Evolutionary conservation across 2,113 vertebrate genomes (phyloP).

Genomic region (Crotalus tigris): DNA sequence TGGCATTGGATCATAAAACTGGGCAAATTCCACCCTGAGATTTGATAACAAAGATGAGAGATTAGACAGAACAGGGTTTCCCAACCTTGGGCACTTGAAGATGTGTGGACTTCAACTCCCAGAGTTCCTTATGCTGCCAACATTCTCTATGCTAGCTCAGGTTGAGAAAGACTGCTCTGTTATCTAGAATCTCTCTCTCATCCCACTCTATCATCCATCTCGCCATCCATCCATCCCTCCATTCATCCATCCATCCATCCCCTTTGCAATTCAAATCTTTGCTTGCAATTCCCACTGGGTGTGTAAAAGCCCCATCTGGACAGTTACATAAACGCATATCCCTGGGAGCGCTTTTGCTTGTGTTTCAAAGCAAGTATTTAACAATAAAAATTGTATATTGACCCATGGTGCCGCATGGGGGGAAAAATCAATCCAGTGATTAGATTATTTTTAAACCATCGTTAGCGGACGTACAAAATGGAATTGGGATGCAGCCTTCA

Average conservation of each 20-base stretch:
- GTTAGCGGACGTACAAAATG: not conserved
- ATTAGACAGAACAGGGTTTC: not conserved
- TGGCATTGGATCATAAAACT: not conserved
- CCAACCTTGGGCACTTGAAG: not conserved
- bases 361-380: not conserved
- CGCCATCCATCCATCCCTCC: not conserved
- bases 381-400: constrained; percentile 6
- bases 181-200: not conserved
- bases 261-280: not conserved
- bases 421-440: not conserved
- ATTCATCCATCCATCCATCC: not conserved
- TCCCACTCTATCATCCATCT: too few species aligned
- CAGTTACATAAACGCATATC: not conserved
- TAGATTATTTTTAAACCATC: not conserved
- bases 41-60: not conserved
- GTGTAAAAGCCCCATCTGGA: not conserved
- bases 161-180: not conserved
- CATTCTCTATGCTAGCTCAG: not conserved
- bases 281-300: not conserved
- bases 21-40: not conserved
- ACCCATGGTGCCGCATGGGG: not conserved
- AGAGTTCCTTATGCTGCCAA: not conserved
- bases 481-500: too few species aligned
- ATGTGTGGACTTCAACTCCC: not conserved
- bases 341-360: not conserved